phyloP scores from a whole-genome alignment of 2,888 invertebrate genomes.

The Dilophus febrilis region DNA sequence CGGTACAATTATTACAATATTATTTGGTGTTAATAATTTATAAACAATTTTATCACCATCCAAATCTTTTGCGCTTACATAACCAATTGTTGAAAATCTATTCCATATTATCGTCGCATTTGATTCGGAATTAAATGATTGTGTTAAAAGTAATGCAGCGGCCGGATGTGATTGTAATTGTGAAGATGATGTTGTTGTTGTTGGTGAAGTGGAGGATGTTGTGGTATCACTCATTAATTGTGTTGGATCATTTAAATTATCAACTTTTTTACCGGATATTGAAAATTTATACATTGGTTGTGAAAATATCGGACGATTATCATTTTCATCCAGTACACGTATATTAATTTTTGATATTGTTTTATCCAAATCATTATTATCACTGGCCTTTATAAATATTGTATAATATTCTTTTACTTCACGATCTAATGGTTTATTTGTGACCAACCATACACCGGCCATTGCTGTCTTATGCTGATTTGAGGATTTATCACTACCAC shows the following conservation, averaged over 20 bases:
- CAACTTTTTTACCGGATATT: slow-evolving; percentile 42
- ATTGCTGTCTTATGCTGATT: no score
- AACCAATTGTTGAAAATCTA: slow-evolving; percentile 67
- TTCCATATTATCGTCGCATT: slow-evolving; percentile 51
- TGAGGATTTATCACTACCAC: slow-evolving; percentile 31
- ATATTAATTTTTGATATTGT: slow-evolving; percentile 63
- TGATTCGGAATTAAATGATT: no score
- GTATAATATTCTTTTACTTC: slow-evolving; percentile 56
- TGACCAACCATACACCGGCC: slow-evolving; percentile 57
- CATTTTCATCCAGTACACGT: slow-evolving; percentile 72
- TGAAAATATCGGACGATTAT: slow-evolving; percentile 76
- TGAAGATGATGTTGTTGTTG: no score
- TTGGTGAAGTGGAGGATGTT: no score
- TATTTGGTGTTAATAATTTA: slow-evolving; percentile 60
- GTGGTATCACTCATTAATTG: no score
- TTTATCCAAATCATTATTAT: slow-evolving; percentile 61
- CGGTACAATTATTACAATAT: slow-evolving; percentile 75
- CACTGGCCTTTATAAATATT: slow-evolving; percentile 63
- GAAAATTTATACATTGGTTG: slow-evolving; percentile 62
- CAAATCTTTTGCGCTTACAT: slow-evolving; percentile 70
- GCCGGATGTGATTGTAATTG: no score
- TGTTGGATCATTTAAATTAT: slow-evolving; percentile 30
- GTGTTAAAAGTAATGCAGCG: no score
- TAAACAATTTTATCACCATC: slow-evolving; percentile 90
- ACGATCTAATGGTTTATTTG: slow-evolving; percentile 58